Conservation (phyloP, 1,140 invertebrate genomes). For the Hylaeus volcanicus region DNA sequence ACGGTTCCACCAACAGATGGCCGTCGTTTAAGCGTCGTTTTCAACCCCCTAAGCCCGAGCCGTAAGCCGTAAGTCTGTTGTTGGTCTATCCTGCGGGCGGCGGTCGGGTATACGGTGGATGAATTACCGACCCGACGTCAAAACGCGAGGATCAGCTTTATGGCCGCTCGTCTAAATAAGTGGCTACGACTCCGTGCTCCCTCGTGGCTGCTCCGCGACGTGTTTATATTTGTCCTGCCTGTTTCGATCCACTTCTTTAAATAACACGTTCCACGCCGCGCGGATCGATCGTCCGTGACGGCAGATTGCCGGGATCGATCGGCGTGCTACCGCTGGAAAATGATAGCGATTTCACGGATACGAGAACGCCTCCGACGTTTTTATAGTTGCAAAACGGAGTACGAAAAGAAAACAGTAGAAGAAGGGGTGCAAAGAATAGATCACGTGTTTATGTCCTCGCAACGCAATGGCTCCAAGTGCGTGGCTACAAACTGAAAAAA, state of each 20-base stretch:
- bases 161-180: conserved; percentile 63
- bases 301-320: conserved; percentile 11
- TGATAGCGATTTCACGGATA: not conserved
- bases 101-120: conserved; percentile 64
- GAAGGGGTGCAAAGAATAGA: no score
- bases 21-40: conserved; percentile 75
- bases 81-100: conserved; percentile 61
- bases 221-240: conserved; percentile 25
- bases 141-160: conserved; percentile 61
- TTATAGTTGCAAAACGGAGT: no score
- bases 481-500: no score
- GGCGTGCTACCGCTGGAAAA: not conserved
- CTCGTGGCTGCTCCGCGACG: not conserved
- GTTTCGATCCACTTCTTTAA: conserved; percentile 17
- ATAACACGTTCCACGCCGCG: not conserved
- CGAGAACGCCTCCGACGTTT: not conserved
- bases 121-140: conserved; percentile 77
- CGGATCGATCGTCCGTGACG: conserved; percentile 10
- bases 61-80: conserved; percentile 43
- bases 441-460: no score
- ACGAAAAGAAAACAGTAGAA: no score
- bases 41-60: conserved; percentile 72
- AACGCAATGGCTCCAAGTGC: no score
- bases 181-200: conserved; percentile 24
- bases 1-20: conserved; percentile 75